Conservation (phyloP, 2,888 invertebrate genomes). For the Chironomus riparius region DNA sequence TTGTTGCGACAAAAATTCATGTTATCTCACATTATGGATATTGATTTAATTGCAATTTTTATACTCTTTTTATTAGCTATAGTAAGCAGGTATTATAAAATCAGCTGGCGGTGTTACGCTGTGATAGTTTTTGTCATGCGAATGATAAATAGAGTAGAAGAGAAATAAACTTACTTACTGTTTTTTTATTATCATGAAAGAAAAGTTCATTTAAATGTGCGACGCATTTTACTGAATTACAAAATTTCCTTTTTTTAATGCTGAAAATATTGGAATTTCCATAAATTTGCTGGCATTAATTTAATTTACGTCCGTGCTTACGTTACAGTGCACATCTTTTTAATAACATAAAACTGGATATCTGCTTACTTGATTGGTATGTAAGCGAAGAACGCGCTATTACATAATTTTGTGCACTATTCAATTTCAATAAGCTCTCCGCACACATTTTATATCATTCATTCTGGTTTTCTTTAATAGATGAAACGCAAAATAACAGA, state of each 20-base stretch:
- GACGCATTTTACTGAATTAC: too few relatives aligned
- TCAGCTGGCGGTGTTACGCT: not conserved
- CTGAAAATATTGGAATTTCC: too few relatives aligned
- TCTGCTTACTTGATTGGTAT: conserved; percentile 14
- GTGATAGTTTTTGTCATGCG: too few relatives aligned
- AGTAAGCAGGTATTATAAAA: not conserved
- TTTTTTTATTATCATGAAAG: too few relatives aligned
- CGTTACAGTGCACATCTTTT: too few relatives aligned
- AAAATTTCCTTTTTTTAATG: too few relatives aligned
- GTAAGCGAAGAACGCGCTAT: conserved; percentile 14
- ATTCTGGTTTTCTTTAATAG: conserved; percentile 20
- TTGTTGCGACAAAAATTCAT: not conserved
- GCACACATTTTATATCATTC: not conserved
- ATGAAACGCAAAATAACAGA: conserved; percentile 13
- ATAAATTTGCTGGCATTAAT: too few relatives aligned
- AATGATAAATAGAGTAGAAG: too few relatives aligned
- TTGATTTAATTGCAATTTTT: not conserved
- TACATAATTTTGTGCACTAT: conserved; percentile 15
- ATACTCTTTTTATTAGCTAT: not conserved
- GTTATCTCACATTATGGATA: not conserved
- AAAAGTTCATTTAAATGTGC: too few relatives aligned
- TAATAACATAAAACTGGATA: too few relatives aligned
- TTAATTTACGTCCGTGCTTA: too few relatives aligned
- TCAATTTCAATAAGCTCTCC: not conserved
- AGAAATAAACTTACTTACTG: too few relatives aligned